Percentiles rank a stretch among this genome's conserved stretches.
Conservation (phyloP, 2,113 vertebrate genomes). For the Oreochromis aureus region DNA sequence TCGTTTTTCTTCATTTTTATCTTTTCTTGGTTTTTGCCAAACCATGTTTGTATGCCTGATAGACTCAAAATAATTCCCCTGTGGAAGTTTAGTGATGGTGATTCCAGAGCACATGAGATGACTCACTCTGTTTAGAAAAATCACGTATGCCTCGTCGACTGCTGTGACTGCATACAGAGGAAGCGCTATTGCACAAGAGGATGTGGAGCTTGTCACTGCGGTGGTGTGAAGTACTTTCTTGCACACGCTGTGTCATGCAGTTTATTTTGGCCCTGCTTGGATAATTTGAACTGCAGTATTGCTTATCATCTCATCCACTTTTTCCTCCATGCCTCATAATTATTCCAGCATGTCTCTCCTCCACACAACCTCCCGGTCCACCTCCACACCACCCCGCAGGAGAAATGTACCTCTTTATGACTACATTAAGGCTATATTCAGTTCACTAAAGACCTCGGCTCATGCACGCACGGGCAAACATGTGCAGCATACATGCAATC, state of each 20-base stretch:
- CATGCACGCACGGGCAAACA: background rate
- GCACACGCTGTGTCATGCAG: background rate
- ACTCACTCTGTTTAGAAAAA: background rate
- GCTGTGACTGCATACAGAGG: background rate
- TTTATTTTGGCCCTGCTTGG: background rate
- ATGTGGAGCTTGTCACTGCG: background rate
- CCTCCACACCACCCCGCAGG: background rate
- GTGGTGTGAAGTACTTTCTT: background rate
- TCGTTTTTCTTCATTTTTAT: background rate
- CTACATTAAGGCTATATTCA: background rate
- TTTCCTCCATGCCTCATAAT: background rate
- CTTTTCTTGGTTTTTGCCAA: background rate
- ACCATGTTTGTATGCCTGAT: background rate
- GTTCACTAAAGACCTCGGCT: background rate
- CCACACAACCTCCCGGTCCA: background rate
- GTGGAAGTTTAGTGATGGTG: background rate
- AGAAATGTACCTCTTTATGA: background rate
- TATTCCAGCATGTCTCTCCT: background rate
- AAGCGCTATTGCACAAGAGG: background rate
- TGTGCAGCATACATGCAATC: background rate
- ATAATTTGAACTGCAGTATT: slow-evolving; percentile 9
- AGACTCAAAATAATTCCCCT: background rate
- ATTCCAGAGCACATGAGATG: background rate
- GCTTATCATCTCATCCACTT: background rate
- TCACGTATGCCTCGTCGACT: background rate